Conservation (phyloP, 2,797 vertebrate species). For the Sebastes trivittatus region DNA sequence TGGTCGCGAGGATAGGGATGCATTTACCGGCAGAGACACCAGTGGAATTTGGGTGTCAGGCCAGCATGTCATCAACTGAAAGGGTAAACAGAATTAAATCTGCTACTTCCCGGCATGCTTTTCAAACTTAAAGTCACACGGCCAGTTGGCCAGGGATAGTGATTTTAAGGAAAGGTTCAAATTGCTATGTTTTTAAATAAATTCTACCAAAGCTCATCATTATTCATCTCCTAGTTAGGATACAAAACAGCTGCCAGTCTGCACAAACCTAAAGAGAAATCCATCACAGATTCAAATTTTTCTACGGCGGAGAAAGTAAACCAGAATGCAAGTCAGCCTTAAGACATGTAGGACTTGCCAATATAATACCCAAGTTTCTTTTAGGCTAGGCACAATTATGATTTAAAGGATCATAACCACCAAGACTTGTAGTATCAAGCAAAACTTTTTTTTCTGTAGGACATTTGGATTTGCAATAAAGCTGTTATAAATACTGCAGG, state of each 20-base stretch:
- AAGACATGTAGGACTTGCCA: background rate
- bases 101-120: background rate
- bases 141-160: background rate
- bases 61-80: conserved; percentile 2
- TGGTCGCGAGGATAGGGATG: background rate
- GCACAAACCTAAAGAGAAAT: background rate
- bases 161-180: background rate
- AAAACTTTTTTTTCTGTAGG: background rate
- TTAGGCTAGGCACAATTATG: background rate
- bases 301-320: background rate
- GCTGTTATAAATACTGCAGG: background rate
- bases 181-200: background rate
- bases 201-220: background rate
- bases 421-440: background rate
- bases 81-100: background rate
- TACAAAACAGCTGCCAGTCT: background rate
- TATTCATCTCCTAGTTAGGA: background rate
- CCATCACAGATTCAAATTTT: background rate
- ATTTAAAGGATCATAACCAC: background rate
- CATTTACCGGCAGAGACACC: background rate
- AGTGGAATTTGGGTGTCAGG: background rate
- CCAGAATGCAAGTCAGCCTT: background rate
- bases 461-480: background rate
- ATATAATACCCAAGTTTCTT: background rate
- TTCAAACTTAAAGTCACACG: background rate